phyloP scores from a whole-genome alignment of 2,113 vertebrate genomes.

The Lethenteron reissneri region DNA sequence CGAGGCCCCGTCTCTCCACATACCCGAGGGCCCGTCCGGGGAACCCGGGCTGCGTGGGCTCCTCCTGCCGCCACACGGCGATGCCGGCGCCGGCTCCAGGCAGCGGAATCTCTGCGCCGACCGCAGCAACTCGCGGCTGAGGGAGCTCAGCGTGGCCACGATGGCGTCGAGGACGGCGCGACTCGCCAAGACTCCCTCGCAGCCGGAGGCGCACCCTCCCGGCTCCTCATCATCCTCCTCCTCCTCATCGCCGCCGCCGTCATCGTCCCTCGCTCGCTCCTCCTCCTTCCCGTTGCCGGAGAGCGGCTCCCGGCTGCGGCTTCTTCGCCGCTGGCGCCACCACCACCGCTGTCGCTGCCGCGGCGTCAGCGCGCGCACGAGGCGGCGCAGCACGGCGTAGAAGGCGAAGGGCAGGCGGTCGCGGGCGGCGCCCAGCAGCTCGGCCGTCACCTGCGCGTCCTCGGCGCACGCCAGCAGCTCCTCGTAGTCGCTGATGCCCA shows the following conservation, averaged over 20 bases:
- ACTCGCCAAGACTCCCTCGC: too few species aligned
- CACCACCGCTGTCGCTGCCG: not conserved
- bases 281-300: too few species aligned
- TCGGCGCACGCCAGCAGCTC: slow-evolving; percentile 2
- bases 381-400: not conserved
- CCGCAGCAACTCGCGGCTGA: not conserved
- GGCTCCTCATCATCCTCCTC: too few species aligned
- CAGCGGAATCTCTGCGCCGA: not conserved
- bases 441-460: not conserved
- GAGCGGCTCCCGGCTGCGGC: not conserved
- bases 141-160: slow-evolving; percentile 1
- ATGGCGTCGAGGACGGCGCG: not conserved
- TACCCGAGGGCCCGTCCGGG: too few species aligned
- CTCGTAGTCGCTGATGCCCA: slow-evolving; percentile 1
- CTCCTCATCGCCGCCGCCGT: too few species aligned
- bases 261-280: too few species aligned
- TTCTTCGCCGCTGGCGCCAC: not conserved
- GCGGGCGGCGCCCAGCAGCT: not conserved
- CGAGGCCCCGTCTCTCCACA: too few species aligned
- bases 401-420: slow-evolving; percentile 2
- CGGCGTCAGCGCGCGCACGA: not conserved
- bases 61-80: too few species aligned
- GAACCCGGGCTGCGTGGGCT: too few species aligned
- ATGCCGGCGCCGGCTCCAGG: not conserved
- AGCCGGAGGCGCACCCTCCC: too few species aligned